These are phyloP conservation scores for Hydrotaea diabolus DNA, from an alignment of 2,888 invertebrate genomes.

Conservation along the genomic window DNA sequence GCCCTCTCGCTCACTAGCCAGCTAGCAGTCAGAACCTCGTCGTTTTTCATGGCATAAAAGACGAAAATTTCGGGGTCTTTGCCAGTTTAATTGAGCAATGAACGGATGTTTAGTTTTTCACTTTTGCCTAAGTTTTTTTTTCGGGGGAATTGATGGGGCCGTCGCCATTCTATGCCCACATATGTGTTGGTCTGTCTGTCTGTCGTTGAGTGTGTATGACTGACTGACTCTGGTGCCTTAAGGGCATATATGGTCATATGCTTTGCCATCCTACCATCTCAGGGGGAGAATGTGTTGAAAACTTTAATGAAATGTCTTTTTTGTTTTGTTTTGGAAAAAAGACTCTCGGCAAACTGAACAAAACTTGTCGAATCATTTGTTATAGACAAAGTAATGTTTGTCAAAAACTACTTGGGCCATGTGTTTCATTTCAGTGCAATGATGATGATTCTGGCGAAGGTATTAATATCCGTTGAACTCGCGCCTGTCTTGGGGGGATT, in stretches of 20 bases:
- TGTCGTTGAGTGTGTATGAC: slow-evolving; percentile 17
- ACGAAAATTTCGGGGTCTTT: slow-evolving; percentile 30
- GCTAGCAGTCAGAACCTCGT: neutral
- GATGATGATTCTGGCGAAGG: slow-evolving; percentile 6
- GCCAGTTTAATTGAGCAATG: slow-evolving; percentile 53
- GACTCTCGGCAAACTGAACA: neutral
- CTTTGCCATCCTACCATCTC: neutral
- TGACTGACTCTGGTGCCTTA: neutral
- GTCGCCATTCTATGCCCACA: slow-evolving; percentile 14
- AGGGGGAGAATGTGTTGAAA: slow-evolving; percentile 45
- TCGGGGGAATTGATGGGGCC: slow-evolving; percentile 27
- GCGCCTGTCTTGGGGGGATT: slow-evolving; percentile 31
- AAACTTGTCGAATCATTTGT: slow-evolving; percentile 45
- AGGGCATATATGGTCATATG: slow-evolving; percentile 12
- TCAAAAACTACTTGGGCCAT: slow-evolving; percentile 30
- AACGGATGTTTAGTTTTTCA: slow-evolving; percentile 51
- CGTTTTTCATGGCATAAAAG: neutral
- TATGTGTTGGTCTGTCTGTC: slow-evolving; percentile 6
- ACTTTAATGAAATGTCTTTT: slow-evolving; percentile 46
- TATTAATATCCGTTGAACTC: slow-evolving; percentile 6
- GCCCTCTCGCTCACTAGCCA: too few species aligned
- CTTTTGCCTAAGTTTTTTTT: neutral
- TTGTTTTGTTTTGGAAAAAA: neutral
- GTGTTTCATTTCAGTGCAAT: slow-evolving; percentile 29
- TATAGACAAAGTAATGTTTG: slow-evolving; percentile 29